Evolutionary conservation across 2,797 vertebrate species (phyloP), one percentile per base, ranked within the genome.

Genomic region (Neostethus bicornis): DNA sequence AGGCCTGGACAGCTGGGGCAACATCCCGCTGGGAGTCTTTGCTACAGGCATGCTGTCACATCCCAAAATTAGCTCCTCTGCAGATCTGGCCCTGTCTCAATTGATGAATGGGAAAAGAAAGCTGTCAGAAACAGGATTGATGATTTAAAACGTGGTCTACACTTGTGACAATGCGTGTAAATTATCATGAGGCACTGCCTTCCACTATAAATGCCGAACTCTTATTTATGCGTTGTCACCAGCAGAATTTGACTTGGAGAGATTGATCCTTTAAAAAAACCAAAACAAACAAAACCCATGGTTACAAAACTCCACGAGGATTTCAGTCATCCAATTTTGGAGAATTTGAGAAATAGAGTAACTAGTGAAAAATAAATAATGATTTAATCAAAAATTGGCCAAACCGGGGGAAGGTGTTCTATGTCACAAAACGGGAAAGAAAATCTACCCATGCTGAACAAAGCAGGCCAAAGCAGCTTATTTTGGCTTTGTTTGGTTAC

Each of bases 1-100:
- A 88, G 75, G 73, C 57, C 80, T 72, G 81, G 87, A 91, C 91
- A 93, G 90, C 90, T 92, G 90, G 90, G 85, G 80, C 85, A 90
- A 90, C 89, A 89, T 86, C 89, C 86, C 80, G 76, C 83, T 79
- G 87, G 88, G 86, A 80, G 63, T 72, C 74, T 63, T 73, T 64
- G 79, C 76, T 78, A 42, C 70, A 31, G 76, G 60, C 85, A 87
- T 84, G 84, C 85, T 87, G 90, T 89, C 89, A 85, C 82, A 47
- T 61, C 66, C 86, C 89, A 89, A 75, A 91, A 88, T 89, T 86
- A 87, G 83, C 73, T 73, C 73, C 75, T 75, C 63, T 43, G 64
- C 65, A 70, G 72, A 70, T 78, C 68, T 32, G 66, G 59, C 44
- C 66, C 78, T 71, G 85, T 80, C 81, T 19, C 49, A 2, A 2